phyloP scores from a whole-genome alignment of 2,113 vertebrate species.

The Sigmodon hispidus region DNA sequence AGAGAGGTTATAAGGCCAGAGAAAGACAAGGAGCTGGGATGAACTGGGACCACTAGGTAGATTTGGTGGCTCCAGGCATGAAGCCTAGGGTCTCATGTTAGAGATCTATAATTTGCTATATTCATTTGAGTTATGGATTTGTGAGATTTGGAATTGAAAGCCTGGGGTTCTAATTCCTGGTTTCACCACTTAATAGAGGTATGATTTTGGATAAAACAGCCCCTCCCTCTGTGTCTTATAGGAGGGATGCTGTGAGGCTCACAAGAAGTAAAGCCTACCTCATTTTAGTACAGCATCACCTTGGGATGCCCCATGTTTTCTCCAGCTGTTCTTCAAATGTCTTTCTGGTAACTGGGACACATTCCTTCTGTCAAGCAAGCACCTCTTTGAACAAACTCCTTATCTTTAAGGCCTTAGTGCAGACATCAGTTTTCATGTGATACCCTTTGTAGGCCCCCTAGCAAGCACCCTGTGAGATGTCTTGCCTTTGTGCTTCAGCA shows the following conservation, averaged over 20 bases:
- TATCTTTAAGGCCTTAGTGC: not conserved
- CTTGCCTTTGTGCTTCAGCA: not conserved
- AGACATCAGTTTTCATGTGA: not conserved
- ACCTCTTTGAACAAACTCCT: not conserved
- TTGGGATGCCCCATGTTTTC: not conserved
- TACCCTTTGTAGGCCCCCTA: not conserved
- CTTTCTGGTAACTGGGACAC: not conserved
- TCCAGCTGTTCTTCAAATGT: not conserved
- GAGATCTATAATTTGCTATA: not conserved
- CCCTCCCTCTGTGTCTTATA: not conserved
- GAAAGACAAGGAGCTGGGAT: not conserved
- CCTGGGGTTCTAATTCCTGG: not conserved
- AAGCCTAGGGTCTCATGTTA: not conserved
- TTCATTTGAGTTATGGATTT: not conserved
- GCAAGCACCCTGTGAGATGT: not conserved
- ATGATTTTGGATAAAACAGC: constrained; percentile 24
- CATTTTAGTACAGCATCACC: not conserved
- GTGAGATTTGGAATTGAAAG: not conserved
- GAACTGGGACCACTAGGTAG: not conserved
- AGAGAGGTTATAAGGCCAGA: constrained; percentile 29
- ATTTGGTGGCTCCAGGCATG: not conserved
- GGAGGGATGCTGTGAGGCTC: not conserved
- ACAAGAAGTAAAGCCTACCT: not conserved
- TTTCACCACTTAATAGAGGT: not conserved
- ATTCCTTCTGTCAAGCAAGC: constrained; percentile 8